A percentile compares a stretch with the other conserved stretches of the same genome.
Evolutionary conservation across 1,140 invertebrate genomes (phyloP).

Genomic region (Drosophila nannoptera): DNA sequence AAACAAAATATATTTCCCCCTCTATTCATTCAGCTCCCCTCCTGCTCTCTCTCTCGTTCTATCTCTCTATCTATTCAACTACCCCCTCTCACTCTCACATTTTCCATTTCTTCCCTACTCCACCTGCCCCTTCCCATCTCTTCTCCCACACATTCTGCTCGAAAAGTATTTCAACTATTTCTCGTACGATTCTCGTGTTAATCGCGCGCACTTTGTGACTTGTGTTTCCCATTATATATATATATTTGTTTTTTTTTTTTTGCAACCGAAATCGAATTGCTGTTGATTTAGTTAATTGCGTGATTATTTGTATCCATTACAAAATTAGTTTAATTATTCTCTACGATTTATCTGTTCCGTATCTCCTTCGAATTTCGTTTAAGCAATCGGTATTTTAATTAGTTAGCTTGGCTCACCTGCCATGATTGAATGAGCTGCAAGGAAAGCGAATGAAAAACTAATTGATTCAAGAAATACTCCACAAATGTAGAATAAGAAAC

Average conservation of each 20-base stretch:
- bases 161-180: neutral
- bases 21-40: too few relatives aligned
- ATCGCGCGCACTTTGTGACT: slow-evolving; percentile 45
- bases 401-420: slow-evolving; percentile 9
- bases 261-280: slow-evolving; percentile 36
- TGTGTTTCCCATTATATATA: slow-evolving; percentile 27
- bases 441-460: neutral
- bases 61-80: slow-evolving; percentile 5
- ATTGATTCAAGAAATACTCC: slow-evolving; percentile 27
- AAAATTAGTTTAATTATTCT: slow-evolving; percentile 25
- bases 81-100: slow-evolving; percentile 9
- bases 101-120: slow-evolving; percentile 9
- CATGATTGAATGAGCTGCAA: slow-evolving; percentile 8
- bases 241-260: slow-evolving; percentile 11
- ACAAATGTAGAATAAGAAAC: too few relatives aligned
- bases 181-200: slow-evolving; percentile 24
- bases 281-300: slow-evolving; percentile 42
- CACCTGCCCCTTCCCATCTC: neutral
- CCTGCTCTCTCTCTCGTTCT: too few relatives aligned
- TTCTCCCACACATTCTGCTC: slow-evolving; percentile 55
- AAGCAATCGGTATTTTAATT: slow-evolving; percentile 27
- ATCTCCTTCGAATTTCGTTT: slow-evolving; percentile 9
- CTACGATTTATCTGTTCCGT: slow-evolving; percentile 37
- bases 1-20: slow-evolving; percentile 8
- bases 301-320: slow-evolving; percentile 41